Evolutionary conservation across 2,797 vertebrate genomes (phyloP).

Genomic region (Tragopan temminckii): DNA sequence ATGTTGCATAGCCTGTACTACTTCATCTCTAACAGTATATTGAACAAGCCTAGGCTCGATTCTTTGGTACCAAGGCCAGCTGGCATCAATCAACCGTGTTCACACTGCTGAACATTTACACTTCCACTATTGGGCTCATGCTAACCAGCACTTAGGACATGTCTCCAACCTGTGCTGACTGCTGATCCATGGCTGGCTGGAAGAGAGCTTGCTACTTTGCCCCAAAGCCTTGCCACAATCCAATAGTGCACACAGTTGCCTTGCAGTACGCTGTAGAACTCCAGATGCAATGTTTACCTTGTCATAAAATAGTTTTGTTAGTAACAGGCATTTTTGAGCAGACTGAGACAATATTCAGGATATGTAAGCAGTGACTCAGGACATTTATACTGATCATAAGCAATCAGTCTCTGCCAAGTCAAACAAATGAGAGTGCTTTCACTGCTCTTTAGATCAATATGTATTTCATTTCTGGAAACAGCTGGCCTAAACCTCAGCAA

Average conservation of each 20-base stretch:
- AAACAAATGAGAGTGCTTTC: constrained; percentile 54
- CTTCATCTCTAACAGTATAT: neutral
- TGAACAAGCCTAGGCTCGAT: neutral
- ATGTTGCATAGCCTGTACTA: neutral
- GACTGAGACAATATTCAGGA: constrained; percentile 8
- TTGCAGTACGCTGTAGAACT: neutral
- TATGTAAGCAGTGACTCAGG: constrained; percentile 45
- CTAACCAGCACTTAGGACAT: neutral
- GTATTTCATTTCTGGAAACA: constrained; percentile 62
- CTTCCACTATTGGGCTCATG: accelerated
- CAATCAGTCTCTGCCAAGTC: constrained; percentile 43
- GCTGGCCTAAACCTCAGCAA: constrained; percentile 44
- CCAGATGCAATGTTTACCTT: neutral
- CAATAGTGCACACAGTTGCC: neutral
- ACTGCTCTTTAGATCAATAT: constrained; percentile 62
- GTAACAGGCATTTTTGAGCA: constrained; percentile 11
- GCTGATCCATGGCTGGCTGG: neutral
- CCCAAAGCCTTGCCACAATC: accelerated
- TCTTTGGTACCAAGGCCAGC: neutral
- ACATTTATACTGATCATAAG: constrained; percentile 38
- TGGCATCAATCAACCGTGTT: neutral
- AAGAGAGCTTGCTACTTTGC: neutral
- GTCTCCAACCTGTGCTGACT: accelerated
- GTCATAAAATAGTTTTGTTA: constrained; percentile 22
- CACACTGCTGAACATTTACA: accelerated